A percentile compares a stretch with the other conserved stretches of the same genome.
Evolutionary conservation across 2,888 invertebrate species (phyloP).

Genomic region (Pseudococcus longispinus): DNA sequence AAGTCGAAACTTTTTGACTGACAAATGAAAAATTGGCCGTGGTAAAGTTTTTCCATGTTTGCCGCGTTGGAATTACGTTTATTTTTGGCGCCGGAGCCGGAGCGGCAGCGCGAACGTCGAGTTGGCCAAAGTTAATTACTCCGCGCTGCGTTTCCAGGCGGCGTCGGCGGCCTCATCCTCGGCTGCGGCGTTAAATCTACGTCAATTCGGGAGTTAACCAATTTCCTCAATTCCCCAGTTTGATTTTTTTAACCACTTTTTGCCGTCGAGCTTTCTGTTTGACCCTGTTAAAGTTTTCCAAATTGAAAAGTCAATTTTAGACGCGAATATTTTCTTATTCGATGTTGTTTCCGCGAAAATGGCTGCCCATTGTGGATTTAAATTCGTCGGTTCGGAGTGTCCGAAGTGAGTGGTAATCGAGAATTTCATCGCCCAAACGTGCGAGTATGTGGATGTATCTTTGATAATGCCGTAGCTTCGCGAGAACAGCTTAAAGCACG

Average conservation of each 20-base stretch:
- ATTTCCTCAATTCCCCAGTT: neutral
- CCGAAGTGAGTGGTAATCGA: no score
- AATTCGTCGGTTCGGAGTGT: no score
- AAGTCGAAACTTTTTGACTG: neutral
- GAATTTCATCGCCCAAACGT: no score
- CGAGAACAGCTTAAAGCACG: no score
- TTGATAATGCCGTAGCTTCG: no score
- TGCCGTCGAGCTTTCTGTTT: neutral
- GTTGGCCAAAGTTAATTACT: neutral
- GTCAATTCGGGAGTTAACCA: neutral
- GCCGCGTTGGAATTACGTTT: neutral
- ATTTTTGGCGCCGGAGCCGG: neutral
- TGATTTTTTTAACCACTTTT: neutral
- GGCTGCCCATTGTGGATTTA: no score
- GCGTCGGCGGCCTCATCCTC: no score
- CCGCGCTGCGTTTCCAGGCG: neutral
- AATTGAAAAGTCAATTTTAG: neutral
- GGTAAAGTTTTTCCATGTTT: neutral
- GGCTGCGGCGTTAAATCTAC: neutral
- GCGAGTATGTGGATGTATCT: no score
- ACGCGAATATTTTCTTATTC: neutral
- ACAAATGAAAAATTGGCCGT: neutral
- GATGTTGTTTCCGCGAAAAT: no score
- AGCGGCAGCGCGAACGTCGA: neutral
- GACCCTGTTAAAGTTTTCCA: neutral